These are phyloP conservation scores for Maniola hyperantus DNA, from an alignment of 2,888 invertebrate species.

Conservation along the genomic window DNA sequence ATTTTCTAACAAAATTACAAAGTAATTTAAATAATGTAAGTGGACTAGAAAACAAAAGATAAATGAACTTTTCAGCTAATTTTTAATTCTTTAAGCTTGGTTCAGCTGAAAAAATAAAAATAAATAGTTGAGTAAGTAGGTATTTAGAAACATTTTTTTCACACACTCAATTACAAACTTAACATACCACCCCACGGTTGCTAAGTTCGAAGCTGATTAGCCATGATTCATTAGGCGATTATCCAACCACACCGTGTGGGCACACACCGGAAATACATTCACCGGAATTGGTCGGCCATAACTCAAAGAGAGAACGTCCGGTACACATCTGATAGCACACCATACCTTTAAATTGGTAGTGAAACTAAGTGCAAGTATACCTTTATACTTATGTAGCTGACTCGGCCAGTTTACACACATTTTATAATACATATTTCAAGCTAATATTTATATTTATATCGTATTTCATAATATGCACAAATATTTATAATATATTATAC, in stretches of 20 bases:
- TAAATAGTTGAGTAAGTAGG: too few relatives aligned
- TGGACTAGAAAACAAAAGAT: too few relatives aligned
- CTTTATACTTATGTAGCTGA: not conserved
- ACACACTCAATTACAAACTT: not conserved
- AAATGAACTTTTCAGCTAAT: too few relatives aligned
- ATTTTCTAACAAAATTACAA: too few relatives aligned
- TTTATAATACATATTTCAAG: too few relatives aligned
- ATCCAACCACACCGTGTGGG: conserved; percentile 57
- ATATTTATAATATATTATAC: too few relatives aligned
- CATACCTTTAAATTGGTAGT: conserved; percentile 43
- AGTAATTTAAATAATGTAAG: too few relatives aligned
- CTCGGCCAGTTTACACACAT: too few relatives aligned
- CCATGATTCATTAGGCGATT: conserved; percentile 64
- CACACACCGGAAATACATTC: conserved; percentile 69
- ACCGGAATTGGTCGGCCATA: conserved; percentile 74
- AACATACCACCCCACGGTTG: conserved; percentile 5
- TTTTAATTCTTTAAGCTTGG: too few relatives aligned
- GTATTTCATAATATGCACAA: too few relatives aligned
- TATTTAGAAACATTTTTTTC: not conserved
- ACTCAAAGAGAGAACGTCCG: conserved; percentile 73
- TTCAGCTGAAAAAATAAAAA: not conserved
- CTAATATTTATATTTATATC: too few relatives aligned
- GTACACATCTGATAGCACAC: conserved; percentile 60
- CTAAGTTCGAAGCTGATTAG: conserved; percentile 56
- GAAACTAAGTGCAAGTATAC: conserved; percentile 20